Percentiles rank a stretch among this genome's conserved stretches.
These are phyloP conservation scores for Lophotis ruficrista DNA, from an alignment of 2,113 vertebrate species.

Conservation along the genomic window DNA sequence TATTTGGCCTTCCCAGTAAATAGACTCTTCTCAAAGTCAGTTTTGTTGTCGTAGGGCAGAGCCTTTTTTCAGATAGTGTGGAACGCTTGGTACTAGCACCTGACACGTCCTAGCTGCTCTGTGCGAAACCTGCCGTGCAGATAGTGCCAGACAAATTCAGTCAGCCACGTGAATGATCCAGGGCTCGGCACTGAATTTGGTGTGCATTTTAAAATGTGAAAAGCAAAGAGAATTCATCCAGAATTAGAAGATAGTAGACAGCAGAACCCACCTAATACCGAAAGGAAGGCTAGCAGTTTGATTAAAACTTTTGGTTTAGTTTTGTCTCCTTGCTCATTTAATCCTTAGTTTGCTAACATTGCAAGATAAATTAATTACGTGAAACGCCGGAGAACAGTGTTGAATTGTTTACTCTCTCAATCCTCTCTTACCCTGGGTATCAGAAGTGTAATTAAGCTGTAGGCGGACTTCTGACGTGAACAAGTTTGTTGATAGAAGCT, in stretches of 20 bases:
- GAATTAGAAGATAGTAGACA: neutral
- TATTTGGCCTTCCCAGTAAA: neutral
- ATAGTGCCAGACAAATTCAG: neutral
- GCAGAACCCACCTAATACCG: neutral
- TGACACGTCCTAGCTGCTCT: neutral
- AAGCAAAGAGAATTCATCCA: neutral
- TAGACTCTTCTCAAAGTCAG: neutral
- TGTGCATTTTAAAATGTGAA: neutral
- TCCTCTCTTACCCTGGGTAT: neutral
- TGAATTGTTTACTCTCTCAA: neutral
- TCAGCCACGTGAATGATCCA: neutral
- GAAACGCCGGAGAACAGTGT: neutral
- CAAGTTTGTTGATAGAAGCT: neutral
- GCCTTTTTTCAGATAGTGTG: neutral
- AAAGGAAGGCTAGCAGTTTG: neutral
- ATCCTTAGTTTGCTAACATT: neutral
- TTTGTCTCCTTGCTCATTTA: neutral
- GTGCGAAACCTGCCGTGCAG: neutral
- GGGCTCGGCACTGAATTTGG: neutral
- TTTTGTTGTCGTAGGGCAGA: neutral
- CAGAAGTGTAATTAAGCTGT: neutral
- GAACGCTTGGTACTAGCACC: neutral
- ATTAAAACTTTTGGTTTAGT: neutral
- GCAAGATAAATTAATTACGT: neutral
- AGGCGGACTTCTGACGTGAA: neutral